These are phyloP conservation scores for Mixornis gularis DNA, from an alignment of 2,113 vertebrate genomes.

Conservation along the genomic window DNA sequence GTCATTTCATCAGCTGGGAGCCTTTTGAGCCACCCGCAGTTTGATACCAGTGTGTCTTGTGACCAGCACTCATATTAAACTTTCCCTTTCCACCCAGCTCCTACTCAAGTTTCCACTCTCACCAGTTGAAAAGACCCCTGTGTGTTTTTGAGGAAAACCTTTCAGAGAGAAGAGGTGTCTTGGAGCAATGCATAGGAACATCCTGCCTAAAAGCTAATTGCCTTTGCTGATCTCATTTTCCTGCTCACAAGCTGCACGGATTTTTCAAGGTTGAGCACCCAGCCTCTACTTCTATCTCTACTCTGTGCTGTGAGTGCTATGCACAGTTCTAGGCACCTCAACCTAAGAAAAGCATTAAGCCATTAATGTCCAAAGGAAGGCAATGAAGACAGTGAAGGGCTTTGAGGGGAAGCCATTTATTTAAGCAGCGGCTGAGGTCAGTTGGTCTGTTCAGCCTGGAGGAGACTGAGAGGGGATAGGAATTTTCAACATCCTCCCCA, in stretches of 20 bases:
- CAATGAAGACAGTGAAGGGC: not conserved
- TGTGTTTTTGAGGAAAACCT: fast-evolving
- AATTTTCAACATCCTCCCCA: no score
- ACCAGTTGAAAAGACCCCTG: fast-evolving
- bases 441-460: not conserved
- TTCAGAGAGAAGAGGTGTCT: fast-evolving
- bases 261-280: not conserved
- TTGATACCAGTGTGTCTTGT: not conserved
- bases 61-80: fast-evolving
- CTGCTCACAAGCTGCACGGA: no score
- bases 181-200: fast-evolving
- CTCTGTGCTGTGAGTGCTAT: not conserved
- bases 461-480: not conserved
- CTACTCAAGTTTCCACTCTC: fast-evolving
- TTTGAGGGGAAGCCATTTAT: not conserved
- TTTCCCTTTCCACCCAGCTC: not conserved
- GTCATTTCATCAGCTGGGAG: fast-evolving
- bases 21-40: not conserved
- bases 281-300: no score
- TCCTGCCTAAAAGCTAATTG: not conserved
- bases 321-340: not conserved
- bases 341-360: no score
- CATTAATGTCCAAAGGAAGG: not conserved
- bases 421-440: not conserved
- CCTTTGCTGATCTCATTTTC: not conserved